Percentiles rank a stretch among this genome's conserved stretches.
phyloP scores from a whole-genome alignment of 2,888 invertebrate genomes.

The Drosophila nigricruria region DNA sequence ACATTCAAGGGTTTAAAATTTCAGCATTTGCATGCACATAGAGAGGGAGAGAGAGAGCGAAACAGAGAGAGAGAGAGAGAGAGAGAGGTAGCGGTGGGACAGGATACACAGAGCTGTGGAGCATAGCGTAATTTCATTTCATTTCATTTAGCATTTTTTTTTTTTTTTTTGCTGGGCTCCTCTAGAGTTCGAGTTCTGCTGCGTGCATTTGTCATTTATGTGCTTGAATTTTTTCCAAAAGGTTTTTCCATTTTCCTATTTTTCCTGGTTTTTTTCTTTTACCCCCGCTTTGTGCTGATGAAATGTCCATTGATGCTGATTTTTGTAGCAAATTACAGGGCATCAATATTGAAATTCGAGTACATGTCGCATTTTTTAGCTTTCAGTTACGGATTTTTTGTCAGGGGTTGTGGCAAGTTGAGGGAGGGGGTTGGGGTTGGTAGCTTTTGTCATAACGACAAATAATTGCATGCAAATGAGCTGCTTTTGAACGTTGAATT shows the following conservation, averaged over 20 bases:
- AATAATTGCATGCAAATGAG: slow-evolving; percentile 76
- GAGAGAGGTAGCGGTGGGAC: not conserved
- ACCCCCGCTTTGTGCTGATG: slow-evolving; percentile 39
- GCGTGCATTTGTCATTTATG: slow-evolving; percentile 74
- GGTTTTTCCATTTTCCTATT: slow-evolving; percentile 19
- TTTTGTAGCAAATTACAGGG: slow-evolving; percentile 68
- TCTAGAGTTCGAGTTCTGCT: slow-evolving; percentile 27
- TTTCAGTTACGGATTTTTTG: slow-evolving; percentile 18
- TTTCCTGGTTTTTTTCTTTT: not conserved
- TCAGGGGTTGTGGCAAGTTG: not conserved
- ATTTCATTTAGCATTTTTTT: slow-evolving; percentile 78
- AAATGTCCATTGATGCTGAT: slow-evolving; percentile 70
- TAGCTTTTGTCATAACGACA: slow-evolving; percentile 27
- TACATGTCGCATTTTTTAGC: slow-evolving; percentile 57
- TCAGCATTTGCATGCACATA: slow-evolving; percentile 75
- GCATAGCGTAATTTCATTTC: slow-evolving; percentile 72
- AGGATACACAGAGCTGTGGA: slow-evolving; percentile 2
- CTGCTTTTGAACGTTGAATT: slow-evolving; percentile 21
- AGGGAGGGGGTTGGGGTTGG: not conserved
- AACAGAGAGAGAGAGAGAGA: not conserved
- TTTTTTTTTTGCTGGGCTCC: slow-evolving; percentile 17
- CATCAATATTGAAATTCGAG: slow-evolving; percentile 70
- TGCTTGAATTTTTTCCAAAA: slow-evolving; percentile 30
- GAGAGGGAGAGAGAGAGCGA: not conserved
- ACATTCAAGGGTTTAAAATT: slow-evolving; percentile 82